These are phyloP conservation scores for Anoncus sp. DNA, from an alignment of 2,888 invertebrate species.

Conservation along the genomic window DNA sequence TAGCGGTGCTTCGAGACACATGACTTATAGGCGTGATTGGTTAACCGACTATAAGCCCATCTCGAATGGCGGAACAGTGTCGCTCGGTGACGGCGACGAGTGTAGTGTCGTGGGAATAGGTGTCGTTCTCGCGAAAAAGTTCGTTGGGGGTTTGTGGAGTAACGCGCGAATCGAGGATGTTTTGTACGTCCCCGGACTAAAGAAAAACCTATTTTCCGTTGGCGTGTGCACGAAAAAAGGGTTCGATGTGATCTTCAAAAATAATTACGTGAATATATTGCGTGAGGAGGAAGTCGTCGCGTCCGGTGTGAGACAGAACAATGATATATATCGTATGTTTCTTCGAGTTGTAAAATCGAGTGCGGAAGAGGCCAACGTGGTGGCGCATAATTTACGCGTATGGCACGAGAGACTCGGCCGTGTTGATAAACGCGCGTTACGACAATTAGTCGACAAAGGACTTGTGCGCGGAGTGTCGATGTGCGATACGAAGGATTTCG, in stretches of 20 bases:
- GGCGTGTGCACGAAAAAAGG: conserved; percentile 64
- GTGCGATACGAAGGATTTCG: neutral
- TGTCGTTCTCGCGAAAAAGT: conserved; percentile 40
- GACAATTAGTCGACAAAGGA: conserved; percentile 28
- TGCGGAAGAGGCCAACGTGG: conserved; percentile 44
- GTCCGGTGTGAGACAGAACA: conserved; percentile 60
- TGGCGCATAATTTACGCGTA: conserved; percentile 20
- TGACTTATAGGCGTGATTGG: conserved; percentile 64
- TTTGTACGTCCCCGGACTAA: conserved; percentile 65
- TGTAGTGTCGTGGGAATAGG: conserved; percentile 55
- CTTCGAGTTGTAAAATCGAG: conserved; percentile 37
- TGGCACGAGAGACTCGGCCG: conserved; percentile 63
- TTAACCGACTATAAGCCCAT: conserved; percentile 30
- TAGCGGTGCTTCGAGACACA: conserved; percentile 66
- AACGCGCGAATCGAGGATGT: conserved; percentile 26
- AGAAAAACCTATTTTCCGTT: conserved; percentile 72
- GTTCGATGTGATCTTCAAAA: conserved; percentile 52
- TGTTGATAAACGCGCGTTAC: conserved; percentile 37
- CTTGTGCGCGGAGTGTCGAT: conserved; percentile 23
- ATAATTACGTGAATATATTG: conserved; percentile 44
- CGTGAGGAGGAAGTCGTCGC: conserved; percentile 48
- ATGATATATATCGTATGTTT: conserved; percentile 67
- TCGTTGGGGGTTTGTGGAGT: conserved; percentile 41
- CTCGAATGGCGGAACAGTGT: conserved; percentile 25
- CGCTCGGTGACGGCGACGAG: conserved; percentile 57